Evolutionary conservation across 2,888 invertebrate genomes (phyloP), one percentile per base, ranked within the genome.

Genomic region (Pseudolycoriella hygida): DNA sequence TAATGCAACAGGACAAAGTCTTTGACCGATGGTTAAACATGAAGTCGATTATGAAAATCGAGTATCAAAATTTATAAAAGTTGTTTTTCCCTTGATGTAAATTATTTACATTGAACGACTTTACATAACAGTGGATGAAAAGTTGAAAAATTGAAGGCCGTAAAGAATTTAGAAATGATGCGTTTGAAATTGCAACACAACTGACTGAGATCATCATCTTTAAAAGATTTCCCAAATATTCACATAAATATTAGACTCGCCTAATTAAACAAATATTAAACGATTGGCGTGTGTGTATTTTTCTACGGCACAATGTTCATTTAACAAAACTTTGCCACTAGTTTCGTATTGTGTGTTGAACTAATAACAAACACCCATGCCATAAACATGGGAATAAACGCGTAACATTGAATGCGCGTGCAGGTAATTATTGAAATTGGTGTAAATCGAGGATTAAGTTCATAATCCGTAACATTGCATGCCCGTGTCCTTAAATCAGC

Each of bases 401-500:
- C 25, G 17, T 40, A 17, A 43, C 20, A 46, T 46, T 42, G 43
- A 46, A 49, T 49, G 40, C 50, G 49, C 48, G 50, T 50, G 49
- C 50, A 47, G 50, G 49, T 51, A 50, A 51, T 51, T 51, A 49
- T 47, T 46, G 48, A 48, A 48, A 47, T 44, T 45, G 48, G 50
- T 49, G 50, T 50, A 49, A 51, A 51, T 50, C 45, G 44, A 46
- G 50, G 50, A 50, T 50, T 51, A 48, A 42, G 18, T 47, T 40
- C 46, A 46, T 52, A 52, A 51, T 51, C 52, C 51, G 44, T 45
- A 50, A 50, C 50, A 51, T 50, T 52, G 50, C 46, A 52, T 47
- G 51, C 51, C 53, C 52, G 52, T 60, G 59, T 60, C 55, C 54
- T 53, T 57, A 59, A 60, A 58, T 60, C 60, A 60, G 56, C 55